These are phyloP conservation scores for Typhlomys cinereus DNA, from an alignment of 2,113 vertebrate species.

Conservation along the genomic window DNA sequence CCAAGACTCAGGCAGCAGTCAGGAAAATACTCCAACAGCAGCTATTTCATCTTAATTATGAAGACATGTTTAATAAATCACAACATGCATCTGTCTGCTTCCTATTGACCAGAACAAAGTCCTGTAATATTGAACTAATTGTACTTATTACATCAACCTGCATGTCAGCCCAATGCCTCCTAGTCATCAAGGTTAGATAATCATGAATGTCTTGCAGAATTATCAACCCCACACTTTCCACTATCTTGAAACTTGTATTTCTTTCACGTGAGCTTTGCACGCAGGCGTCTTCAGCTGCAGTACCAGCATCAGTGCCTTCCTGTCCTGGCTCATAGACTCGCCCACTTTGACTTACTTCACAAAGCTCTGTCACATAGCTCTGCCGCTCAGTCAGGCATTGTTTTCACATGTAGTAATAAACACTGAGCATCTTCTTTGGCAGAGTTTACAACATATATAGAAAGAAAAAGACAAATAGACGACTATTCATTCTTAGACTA, in stretches of 20 bases:
- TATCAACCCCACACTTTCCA: neutral
- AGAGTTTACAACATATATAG: neutral
- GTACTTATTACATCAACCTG: neutral
- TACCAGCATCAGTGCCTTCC: neutral
- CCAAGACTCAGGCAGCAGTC: neutral
- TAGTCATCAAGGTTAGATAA: neutral
- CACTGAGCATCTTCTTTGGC: neutral
- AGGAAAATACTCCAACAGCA: neutral
- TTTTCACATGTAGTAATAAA: neutral
- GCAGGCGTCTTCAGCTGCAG: neutral
- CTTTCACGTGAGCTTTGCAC: neutral
- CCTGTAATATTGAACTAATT: neutral
- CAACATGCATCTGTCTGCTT: neutral
- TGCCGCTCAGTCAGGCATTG: neutral
- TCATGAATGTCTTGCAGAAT: neutral
- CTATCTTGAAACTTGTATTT: neutral
- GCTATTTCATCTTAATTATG: slow-evolving; percentile 31
- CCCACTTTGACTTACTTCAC: neutral
- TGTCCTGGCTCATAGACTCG: neutral
- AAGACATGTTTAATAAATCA: slow-evolving; percentile 51
- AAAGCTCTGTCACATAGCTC: neutral
- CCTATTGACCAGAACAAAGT: neutral
- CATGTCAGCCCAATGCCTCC: neutral
- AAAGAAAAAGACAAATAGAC: neutral
- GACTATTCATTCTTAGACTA: neutral